These are phyloP conservation scores for Drosophila tropicalis DNA, from an alignment of 1,140 invertebrate species.

Conservation along the genomic window DNA sequence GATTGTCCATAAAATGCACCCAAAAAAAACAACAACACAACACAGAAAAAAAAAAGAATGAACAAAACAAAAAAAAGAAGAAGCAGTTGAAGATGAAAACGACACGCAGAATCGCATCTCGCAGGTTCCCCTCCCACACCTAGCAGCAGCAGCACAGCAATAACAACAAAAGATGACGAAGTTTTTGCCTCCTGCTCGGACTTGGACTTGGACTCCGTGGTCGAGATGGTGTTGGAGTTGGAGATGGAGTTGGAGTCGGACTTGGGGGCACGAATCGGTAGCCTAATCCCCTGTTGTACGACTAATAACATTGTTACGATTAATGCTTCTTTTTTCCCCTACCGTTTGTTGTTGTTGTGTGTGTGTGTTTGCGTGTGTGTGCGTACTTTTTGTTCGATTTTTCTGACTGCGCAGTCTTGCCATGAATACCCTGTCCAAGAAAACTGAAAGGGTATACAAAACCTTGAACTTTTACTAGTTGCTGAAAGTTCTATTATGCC, in stretches of 20 bases:
- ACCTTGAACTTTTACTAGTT: too few species aligned
- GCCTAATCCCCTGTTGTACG: constrained; percentile 82
- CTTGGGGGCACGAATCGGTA: constrained; percentile 75
- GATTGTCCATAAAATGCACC: constrained; percentile 58
- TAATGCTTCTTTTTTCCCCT: constrained; percentile 73
- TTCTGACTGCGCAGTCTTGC: constrained; percentile 21
- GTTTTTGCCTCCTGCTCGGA: constrained; percentile 20
- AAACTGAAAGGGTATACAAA: background rate
- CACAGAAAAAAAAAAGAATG: constrained; percentile 13
- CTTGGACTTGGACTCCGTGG: constrained; percentile 36
- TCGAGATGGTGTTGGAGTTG: constrained; percentile 14
- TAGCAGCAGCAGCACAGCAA: constrained; percentile 26
- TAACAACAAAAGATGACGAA: constrained; percentile 45
- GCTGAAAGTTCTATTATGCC: too few species aligned
- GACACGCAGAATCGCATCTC: constrained; percentile 22
- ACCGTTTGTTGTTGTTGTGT: constrained; percentile 18
- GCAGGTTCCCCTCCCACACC: constrained; percentile 13
- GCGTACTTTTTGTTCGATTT: constrained; percentile 31
- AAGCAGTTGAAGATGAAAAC: constrained; percentile 38
- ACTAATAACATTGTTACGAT: constrained; percentile 83
- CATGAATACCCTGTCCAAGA: background rate
- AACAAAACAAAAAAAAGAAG: constrained; percentile 28
- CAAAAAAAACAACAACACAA: constrained; percentile 16
- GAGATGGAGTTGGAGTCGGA: constrained; percentile 33
- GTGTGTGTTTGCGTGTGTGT: background rate